These are phyloP conservation scores for Ctenopoma kingsleyae DNA, from an alignment of 2,797 vertebrate species.

Conservation along the genomic window DNA sequence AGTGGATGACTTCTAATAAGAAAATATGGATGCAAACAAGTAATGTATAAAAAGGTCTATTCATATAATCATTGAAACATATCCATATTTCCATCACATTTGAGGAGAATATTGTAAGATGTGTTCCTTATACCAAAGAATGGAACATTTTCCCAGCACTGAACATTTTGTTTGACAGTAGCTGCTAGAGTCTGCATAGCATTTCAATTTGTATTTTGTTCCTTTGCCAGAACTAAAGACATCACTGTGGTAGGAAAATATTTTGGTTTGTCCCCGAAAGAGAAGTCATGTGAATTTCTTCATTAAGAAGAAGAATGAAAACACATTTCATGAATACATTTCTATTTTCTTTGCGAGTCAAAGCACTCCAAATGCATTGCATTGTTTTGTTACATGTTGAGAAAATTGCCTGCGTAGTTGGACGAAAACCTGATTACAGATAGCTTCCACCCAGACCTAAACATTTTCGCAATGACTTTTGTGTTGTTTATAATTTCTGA, in stretches of 20 bases:
- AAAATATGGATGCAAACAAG: neutral
- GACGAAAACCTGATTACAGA: constrained; percentile 45
- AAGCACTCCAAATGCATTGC: constrained; percentile 50
- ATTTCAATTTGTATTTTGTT: constrained; percentile 18
- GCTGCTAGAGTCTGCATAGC: constrained; percentile 2
- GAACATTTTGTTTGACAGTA: constrained; percentile 16
- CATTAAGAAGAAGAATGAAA: constrained; percentile 53
- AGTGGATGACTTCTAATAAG: no score
- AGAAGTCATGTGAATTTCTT: constrained; percentile 39
- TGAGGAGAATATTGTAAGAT: neutral
- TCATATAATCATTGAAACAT: neutral
- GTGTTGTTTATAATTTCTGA: constrained; percentile 40
- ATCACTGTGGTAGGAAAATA: constrained; percentile 44
- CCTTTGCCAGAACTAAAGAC: constrained; percentile 37
- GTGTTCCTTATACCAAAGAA: constrained; percentile 2
- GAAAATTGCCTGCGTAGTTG: constrained; percentile 41
- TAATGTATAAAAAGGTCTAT: neutral
- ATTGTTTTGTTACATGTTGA: constrained; percentile 57
- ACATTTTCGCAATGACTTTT: constrained; percentile 27
- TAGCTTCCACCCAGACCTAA: constrained; percentile 34
- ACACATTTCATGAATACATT: constrained; percentile 57
- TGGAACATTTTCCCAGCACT: neutral
- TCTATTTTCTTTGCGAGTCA: constrained; percentile 47
- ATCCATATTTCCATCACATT: constrained; percentile 2
- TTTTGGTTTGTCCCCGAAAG: constrained; percentile 45